Base-by-base conservation (phyloP, 37 sponge, comb jelly and placozoan genomes). In the Hormiphora californensis region DNA sequence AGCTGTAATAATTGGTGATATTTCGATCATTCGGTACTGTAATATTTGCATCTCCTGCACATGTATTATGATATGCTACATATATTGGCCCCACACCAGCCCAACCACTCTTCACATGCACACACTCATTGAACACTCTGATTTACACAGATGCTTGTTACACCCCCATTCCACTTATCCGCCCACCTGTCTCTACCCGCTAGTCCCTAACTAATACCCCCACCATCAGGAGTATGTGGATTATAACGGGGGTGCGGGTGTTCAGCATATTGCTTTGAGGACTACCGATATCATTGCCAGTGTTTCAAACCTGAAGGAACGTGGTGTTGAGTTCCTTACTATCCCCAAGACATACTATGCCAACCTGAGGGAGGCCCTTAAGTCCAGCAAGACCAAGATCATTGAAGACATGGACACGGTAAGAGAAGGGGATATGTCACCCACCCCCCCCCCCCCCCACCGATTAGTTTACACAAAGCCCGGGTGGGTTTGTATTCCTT, bases 221-320 rank as follows among this genome's bases (percentile, higher is more conserved):
- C n/a, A n/a, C n/a, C n/a, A n/a, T 15, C 69, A 93, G 92, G 99
- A 98, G 90, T 98, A 92, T 63, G 89, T 95, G 8, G 94, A 95
- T 55, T 93, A 95, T 68, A 91, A 95, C 86, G 99, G 95, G 22
- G 90, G 92, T 32, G 90, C 97, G 31, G 97, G 97, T 9, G 97
- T 96, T 39, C 97, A 96, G 88, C 97, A 96, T 89, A 96, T 96
- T 40, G 99, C 99, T 12, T 65, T 98, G 49, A 93, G 69, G 5
- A 38, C 39, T 40, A 33, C 17, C 11, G 86, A 86, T 28, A 86
- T 86, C 57, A 86, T 86, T 4, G 21, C 17, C 22, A 17, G 17
- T 36, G 89, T 96, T 15, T 87, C 91, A 17, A 92, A 88, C 67
- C 55, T 96, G 88, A 89, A 87, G 53, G 90, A 88, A 2, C 57